Evolutionary conservation across 1,140 invertebrate genomes (phyloP).

Genomic region (Asbolus verrucosus): DNA sequence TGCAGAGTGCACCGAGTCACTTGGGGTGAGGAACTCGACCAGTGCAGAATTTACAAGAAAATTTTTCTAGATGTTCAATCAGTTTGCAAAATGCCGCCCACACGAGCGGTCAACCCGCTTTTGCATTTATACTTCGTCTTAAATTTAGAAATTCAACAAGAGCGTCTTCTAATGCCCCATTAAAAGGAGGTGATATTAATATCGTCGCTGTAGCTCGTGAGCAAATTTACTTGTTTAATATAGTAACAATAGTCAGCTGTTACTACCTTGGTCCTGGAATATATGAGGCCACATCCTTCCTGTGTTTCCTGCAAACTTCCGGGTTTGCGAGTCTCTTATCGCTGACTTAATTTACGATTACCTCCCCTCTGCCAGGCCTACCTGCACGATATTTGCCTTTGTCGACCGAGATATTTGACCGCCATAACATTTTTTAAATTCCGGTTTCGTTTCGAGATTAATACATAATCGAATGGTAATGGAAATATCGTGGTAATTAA

Average conservation of each 20-base stretch:
- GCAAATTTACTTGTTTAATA: slow-evolving; percentile 43
- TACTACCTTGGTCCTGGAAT: slow-evolving; percentile 51
- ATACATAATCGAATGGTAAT: slow-evolving; percentile 37
- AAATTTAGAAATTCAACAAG: too few species aligned
- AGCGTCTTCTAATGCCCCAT: too few species aligned
- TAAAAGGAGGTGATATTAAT: neutral
- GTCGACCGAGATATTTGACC: too few species aligned
- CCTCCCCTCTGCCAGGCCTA: neutral
- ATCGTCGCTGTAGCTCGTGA: slow-evolving; percentile 13
- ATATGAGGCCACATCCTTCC: slow-evolving; percentile 49
- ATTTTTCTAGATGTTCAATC: neutral
- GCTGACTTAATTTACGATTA: slow-evolving; percentile 44
- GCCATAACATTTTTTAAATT: too few species aligned
- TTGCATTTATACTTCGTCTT: too few species aligned
- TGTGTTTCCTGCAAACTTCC: slow-evolving; percentile 45
- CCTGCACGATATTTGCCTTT: too few species aligned
- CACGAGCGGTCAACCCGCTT: neutral
- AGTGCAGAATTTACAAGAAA: neutral
- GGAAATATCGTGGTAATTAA: slow-evolving; percentile 5
- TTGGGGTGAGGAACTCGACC: slow-evolving; percentile 3
- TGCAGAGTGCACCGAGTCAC: slow-evolving; percentile 12
- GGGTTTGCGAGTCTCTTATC: slow-evolving; percentile 44
- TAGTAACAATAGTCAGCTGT: slow-evolving; percentile 48
- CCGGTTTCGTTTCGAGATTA: slow-evolving; percentile 1
- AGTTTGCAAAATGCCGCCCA: neutral